Base-by-base conservation (phyloP, 1,140 invertebrate genomes). In the Batillaria attramentaria region DNA sequence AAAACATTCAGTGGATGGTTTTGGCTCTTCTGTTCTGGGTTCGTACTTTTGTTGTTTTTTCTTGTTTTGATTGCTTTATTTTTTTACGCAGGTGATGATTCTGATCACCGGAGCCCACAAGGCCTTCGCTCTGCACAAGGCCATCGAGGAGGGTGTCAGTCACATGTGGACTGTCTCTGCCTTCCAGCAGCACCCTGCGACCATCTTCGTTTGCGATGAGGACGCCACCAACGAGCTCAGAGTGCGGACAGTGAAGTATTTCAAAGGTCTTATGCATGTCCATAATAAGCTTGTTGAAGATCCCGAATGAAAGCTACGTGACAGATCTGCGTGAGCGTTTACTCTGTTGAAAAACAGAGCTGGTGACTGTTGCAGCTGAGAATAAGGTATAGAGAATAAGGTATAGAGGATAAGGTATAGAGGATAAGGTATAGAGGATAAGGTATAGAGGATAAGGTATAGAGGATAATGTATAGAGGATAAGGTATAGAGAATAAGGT, bases 141-240 rank as follows among this genome's bases (percentile, higher is more conserved):
- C 98, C 2, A 96, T 99, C 82, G 98, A 99, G 91, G 96, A 98
- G 91, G 98, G 98, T 62, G 94, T 99, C 4, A 99, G 97, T 92
- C 98, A 99, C 92, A 99, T 99, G 98, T 99, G 98, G 97, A 99
- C 98, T 0, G 97, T 99, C 35, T 99, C 97, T 33, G 98, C 98
- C 41, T 99, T 99, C 92, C 98, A 99, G 91, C 96, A 88, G 68
- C 91, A 92, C 82, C 84, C 87, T 1, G 60, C 75, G 0, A 85
- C 89, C 6, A 93, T 99, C 31, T 98, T 99, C 92, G 93, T 99
- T 68, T 99, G 97, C 89, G 98, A 99, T 91, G 98, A 99, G 92
- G 97, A 98, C 91, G 98, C 98, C 57, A 99, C 98, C 10, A 90
- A 98, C 75, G 98, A 99, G 92, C 92, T 99, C 78, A 94, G 96